Evolutionary conservation across 2,113 vertebrate species (phyloP).

Genomic region (Illadopsis cleaveri): DNA sequence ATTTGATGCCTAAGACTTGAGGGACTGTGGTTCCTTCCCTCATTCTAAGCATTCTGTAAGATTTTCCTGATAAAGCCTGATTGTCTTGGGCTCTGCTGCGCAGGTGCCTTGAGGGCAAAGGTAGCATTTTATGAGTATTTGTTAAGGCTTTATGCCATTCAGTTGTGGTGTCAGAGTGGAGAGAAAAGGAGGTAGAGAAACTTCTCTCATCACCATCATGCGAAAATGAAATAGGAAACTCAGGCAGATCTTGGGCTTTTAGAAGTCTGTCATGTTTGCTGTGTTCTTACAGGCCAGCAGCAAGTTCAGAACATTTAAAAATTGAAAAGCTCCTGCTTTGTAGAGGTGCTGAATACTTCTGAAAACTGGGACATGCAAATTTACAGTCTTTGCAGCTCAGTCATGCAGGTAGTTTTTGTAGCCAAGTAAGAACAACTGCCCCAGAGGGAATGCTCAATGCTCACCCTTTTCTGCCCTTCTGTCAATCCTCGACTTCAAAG

Average conservation of each 20-base stretch:
- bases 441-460: rapidly evolving
- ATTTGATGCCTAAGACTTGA: neutral
- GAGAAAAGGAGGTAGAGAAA: neutral
- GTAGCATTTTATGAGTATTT: neutral
- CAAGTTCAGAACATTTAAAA: neutral
- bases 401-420: neutral
- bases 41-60: neutral
- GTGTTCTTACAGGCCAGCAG: neutral
- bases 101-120: neutral
- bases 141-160: neutral
- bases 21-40: neutral
- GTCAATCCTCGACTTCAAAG: neutral
- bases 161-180: neutral
- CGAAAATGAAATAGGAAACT: neutral
- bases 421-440: neutral
- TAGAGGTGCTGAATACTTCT: neutral
- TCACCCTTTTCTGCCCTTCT: neutral
- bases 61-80: neutral
- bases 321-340: neutral
- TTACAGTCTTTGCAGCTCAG: neutral
- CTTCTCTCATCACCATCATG: neutral
- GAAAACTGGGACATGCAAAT: neutral
- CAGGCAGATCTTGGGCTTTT: neutral
- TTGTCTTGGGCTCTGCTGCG: neutral
- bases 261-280: neutral